Evolutionary conservation across 2,797 vertebrate genomes (phyloP).

Genomic region (Trachurus trachurus): DNA sequence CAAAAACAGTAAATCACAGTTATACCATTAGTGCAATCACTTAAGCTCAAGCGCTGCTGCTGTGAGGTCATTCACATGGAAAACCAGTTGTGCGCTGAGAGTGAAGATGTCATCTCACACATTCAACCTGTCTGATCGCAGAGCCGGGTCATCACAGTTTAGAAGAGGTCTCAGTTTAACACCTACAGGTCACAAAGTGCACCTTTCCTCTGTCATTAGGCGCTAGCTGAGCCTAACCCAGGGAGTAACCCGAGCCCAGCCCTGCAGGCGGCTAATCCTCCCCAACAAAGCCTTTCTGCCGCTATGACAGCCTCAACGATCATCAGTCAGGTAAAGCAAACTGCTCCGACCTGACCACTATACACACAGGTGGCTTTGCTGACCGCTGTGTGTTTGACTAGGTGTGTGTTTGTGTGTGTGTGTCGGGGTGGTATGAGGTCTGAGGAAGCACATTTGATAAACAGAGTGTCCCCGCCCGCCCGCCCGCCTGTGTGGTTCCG

Average conservation of each 20-base stretch:
- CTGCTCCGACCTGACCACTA: conserved; percentile 40
- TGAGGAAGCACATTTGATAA: conserved; percentile 48
- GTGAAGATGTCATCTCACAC: conserved; percentile 57
- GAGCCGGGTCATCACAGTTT: conserved; percentile 39
- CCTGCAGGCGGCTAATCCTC: conserved; percentile 69
- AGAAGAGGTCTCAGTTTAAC: conserved; percentile 71
- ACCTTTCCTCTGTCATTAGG: conserved; percentile 59
- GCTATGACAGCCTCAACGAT: conserved; percentile 65
- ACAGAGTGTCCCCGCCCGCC: conserved; percentile 32
- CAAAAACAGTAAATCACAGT: background rate
- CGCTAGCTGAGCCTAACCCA: conserved; percentile 52
- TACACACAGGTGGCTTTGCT: conserved; percentile 69
- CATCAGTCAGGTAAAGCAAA: conserved; percentile 74
- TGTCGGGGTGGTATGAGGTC: conserved; percentile 31
- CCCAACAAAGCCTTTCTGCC: conserved; percentile 62
- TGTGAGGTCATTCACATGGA: conserved; percentile 11
- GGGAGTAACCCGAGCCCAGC: conserved; percentile 58
- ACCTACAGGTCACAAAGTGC: conserved; percentile 69
- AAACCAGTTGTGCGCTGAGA: conserved; percentile 5
- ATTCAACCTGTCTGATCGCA: conserved; percentile 39
- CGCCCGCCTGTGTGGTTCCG: conserved; percentile 1
- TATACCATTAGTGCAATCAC: background rate
- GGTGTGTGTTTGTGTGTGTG: conserved; percentile 41
- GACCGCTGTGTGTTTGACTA: conserved; percentile 54
- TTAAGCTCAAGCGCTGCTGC: background rate